phyloP scores from a whole-genome alignment of 2,888 invertebrate species.

The Leucophenga maculata region DNA sequence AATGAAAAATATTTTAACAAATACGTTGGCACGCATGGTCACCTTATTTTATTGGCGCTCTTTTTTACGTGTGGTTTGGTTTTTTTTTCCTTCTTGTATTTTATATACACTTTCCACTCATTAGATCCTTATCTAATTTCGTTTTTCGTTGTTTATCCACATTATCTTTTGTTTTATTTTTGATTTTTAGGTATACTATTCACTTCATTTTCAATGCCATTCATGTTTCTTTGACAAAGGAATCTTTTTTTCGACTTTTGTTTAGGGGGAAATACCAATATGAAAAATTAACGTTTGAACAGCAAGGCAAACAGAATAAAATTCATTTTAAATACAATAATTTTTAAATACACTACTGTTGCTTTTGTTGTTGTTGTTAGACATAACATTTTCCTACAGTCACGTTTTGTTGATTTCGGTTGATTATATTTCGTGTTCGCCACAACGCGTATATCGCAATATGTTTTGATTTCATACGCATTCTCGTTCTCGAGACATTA shows the following conservation, averaged over 20 bases:
- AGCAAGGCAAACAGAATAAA: conserved; percentile 55
- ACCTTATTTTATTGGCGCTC: neutral
- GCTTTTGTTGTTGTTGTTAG: neutral
- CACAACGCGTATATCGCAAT: too few species aligned
- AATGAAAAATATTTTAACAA: too few species aligned
- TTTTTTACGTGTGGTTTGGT: neutral
- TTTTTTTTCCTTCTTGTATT: neutral
- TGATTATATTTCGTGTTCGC: neutral
- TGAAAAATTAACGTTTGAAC: conserved; percentile 61
- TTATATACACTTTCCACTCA: conserved; percentile 33
- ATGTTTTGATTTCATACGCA: neutral
- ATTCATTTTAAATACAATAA: neutral
- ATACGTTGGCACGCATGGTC: neutral
- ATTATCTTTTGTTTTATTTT: conserved; percentile 16
- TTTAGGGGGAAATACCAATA: conserved; percentile 46
- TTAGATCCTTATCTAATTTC: conserved; percentile 59
- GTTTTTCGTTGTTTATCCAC: conserved; percentile 37
- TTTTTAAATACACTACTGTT: conserved; percentile 5
- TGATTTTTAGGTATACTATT: neutral
- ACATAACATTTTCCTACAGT: conserved; percentile 29
- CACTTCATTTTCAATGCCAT: conserved; percentile 11
- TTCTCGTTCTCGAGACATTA: neutral
- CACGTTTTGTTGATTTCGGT: conserved; percentile 26
- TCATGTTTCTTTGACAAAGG: neutral
- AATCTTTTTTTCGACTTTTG: conserved; percentile 37